Percentiles rank a stretch among this genome's conserved stretches.
These are phyloP conservation scores for Drosophila parvula DNA, from an alignment of 1,140 invertebrate genomes.

Conservation along the genomic window DNA sequence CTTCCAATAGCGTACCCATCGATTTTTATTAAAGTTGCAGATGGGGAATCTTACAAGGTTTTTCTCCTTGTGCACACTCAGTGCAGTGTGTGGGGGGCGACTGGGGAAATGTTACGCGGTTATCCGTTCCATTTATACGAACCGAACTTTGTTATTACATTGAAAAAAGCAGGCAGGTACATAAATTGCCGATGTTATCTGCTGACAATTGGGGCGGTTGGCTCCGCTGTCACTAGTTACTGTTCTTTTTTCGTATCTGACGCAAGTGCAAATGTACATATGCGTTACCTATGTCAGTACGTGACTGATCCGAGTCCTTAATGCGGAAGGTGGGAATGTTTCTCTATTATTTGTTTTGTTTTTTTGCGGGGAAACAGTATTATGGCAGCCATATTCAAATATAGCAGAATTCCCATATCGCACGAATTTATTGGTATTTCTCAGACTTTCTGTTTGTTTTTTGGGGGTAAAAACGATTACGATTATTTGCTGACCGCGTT, in stretches of 20 bases:
- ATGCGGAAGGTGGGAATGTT: conserved; percentile 24
- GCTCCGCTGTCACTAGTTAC: conserved; percentile 38
- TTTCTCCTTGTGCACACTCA: conserved; percentile 10
- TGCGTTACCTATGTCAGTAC: conserved; percentile 47
- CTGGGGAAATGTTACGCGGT: conserved; percentile 53
- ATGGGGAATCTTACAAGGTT: no score
- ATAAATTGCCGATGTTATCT: conserved; percentile 63
- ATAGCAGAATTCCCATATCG: conserved; percentile 33
- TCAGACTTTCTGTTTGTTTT: conserved; percentile 30
- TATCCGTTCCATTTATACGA: conserved; percentile 50
- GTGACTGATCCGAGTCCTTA: conserved; percentile 46
- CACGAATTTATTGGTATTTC: conserved; percentile 39
- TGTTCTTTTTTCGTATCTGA: conserved; percentile 31
- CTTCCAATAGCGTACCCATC: not conserved
- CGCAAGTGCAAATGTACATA: conserved; percentile 42
- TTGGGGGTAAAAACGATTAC: conserved; percentile 33
- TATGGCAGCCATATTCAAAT: conserved; percentile 46
- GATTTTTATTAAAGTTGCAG: not conserved
- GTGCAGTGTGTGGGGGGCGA: conserved; percentile 15
- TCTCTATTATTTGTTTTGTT: not conserved
- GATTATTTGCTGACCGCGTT: conserved; percentile 51
- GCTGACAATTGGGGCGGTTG: conserved; percentile 46
- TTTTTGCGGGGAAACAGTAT: conserved; percentile 22
- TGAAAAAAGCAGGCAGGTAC: conserved; percentile 55
- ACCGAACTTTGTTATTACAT: conserved; percentile 66